Evolutionary conservation across 2,888 invertebrate species (phyloP).

Genomic region (Drosophila demipolita): DNA sequence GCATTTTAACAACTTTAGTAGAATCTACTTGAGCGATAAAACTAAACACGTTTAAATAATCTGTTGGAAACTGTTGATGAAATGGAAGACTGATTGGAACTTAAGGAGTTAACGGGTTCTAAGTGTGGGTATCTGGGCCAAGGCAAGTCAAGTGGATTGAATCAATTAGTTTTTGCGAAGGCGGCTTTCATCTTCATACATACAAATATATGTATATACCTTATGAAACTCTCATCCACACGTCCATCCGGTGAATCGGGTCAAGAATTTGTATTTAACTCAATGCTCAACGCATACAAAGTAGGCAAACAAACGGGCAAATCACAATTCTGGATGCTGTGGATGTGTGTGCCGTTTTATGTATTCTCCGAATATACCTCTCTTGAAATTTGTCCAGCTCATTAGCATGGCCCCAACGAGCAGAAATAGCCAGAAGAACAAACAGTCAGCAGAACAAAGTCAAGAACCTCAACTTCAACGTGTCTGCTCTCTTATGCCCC

Average conservation of each 20-base stretch:
- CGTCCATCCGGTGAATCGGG: constrained; percentile 41
- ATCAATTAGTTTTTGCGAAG: constrained; percentile 9
- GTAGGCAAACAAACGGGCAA: constrained; percentile 8
- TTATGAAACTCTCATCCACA: not conserved
- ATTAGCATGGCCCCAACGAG: constrained; percentile 50
- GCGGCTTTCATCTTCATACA: constrained; percentile 25
- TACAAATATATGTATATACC: not conserved
- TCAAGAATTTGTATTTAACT: constrained; percentile 46
- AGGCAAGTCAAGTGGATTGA: constrained; percentile 46
- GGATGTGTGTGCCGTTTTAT: constrained; percentile 4
- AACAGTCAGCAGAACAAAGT: not conserved
- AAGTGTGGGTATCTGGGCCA: constrained; percentile 38
- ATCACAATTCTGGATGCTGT: constrained; percentile 33
- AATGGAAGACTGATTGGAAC: constrained; percentile 10
- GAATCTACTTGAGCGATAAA: constrained; percentile 18
- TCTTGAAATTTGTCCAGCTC: constrained; percentile 50
- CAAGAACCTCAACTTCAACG: constrained; percentile 25
- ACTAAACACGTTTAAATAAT: not conserved
- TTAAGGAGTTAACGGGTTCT: constrained; percentile 13
- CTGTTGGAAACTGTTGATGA: constrained; percentile 15
- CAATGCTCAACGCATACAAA: constrained; percentile 37
- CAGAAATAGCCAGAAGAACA: not conserved
- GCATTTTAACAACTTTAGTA: constrained; percentile 11
- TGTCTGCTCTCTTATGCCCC: constrained; percentile 21
- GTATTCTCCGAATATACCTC: constrained; percentile 27